A percentile compares a stretch with the other conserved stretches of the same genome.
phyloP scores from a whole-genome alignment of 2,888 invertebrate species.

The Mythimna lalbum region DNA sequence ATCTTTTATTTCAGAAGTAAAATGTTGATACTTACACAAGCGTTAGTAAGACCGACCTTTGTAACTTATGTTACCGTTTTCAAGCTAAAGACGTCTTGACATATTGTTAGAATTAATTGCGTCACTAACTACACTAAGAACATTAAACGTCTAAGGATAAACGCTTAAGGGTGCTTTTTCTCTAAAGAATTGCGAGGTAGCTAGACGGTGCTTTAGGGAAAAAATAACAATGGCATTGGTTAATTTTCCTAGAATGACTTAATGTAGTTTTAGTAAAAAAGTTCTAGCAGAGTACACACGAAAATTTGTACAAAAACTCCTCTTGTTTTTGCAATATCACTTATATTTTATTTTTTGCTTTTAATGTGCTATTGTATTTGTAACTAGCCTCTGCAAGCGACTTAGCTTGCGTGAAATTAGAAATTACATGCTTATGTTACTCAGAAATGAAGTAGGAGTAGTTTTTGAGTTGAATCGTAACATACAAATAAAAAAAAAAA shows the following conservation, averaged over 20 bases:
- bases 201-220: background rate
- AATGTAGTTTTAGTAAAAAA: too few relatives aligned
- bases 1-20: slow-evolving; percentile 13
- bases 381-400: too few relatives aligned
- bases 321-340: too few relatives aligned
- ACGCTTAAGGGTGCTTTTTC: slow-evolving; percentile 4
- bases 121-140: slow-evolving; percentile 34
- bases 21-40: background rate
- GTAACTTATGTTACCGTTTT: slow-evolving; percentile 31
- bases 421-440: too few relatives aligned
- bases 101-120: slow-evolving; percentile 56
- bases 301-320: too few relatives aligned
- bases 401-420: too few relatives aligned
- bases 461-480: too few relatives aligned
- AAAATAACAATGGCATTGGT: background rate
- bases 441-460: too few relatives aligned
- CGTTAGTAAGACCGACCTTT: slow-evolving; percentile 1
- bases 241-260: background rate
- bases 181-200: background rate
- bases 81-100: slow-evolving; percentile 45
- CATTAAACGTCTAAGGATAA: slow-evolving; percentile 35
- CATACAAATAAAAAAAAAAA: too few relatives aligned
- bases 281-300: too few relatives aligned
- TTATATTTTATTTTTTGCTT: too few relatives aligned
- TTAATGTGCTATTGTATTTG: too few relatives aligned